Percentiles rank a stretch among this genome's conserved stretches.
phyloP scores from a whole-genome alignment of 1,140 invertebrate genomes.

The Lepidostoma basale region DNA sequence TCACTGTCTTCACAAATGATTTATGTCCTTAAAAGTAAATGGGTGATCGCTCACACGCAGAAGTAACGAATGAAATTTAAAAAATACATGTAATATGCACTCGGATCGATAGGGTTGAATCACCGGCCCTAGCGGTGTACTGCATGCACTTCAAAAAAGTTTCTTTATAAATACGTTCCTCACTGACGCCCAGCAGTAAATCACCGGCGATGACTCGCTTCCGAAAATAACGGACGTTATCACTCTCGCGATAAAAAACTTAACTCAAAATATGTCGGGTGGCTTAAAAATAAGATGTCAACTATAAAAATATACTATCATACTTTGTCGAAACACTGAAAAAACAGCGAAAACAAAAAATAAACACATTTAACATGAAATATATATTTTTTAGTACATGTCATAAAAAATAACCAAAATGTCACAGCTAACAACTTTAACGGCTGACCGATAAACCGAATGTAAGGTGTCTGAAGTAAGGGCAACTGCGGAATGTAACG shows the following conservation, averaged over 20 bases:
- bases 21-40: too few relatives aligned
- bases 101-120: slow-evolving; percentile 11
- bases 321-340: too few relatives aligned
- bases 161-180: not conserved
- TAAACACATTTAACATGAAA: not conserved
- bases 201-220: slow-evolving; percentile 7
- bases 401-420: not conserved
- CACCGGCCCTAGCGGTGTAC: slow-evolving; percentile 4
- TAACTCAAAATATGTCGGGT: too few relatives aligned
- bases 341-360: not conserved
- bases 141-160: not conserved
- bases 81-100: too few relatives aligned
- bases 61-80: too few relatives aligned
- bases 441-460: not conserved
- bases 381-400: not conserved
- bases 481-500: not conserved
- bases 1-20: too few relatives aligned
- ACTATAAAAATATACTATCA: too few relatives aligned
- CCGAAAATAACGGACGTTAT: slow-evolving; percentile 8
- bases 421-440: not conserved
- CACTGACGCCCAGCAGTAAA: not conserved
- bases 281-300: not conserved
- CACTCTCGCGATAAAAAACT: not conserved
- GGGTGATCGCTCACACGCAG: too few relatives aligned
- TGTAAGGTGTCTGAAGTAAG: not conserved